Conservation (phyloP, 2,113 vertebrate genomes). For the Pituophis catenifer region DNA sequence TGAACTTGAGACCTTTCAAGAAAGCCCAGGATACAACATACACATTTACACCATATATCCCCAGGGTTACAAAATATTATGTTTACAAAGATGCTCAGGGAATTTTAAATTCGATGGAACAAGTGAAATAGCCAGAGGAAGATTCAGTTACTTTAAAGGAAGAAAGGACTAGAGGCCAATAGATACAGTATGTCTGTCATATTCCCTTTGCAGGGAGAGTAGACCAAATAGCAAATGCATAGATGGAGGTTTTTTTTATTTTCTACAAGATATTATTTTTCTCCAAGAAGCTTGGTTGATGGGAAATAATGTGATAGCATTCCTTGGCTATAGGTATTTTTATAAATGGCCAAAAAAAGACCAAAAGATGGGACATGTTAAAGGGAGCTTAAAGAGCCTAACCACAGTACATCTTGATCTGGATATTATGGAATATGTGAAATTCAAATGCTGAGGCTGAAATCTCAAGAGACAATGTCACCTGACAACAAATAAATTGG, state of each 20-base stretch:
- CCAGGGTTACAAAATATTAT: neutral
- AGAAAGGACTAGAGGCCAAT: neutral
- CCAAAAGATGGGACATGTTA: neutral
- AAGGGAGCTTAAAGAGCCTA: neutral
- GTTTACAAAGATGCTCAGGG: neutral
- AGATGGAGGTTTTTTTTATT: neutral
- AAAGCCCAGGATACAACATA: neutral
- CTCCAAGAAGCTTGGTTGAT: neutral
- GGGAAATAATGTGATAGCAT: neutral
- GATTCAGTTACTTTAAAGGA: neutral
- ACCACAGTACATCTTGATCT: neutral
- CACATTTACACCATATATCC: neutral
- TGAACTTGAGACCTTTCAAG: neutral
- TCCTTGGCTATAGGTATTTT: neutral
- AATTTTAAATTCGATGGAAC: neutral
- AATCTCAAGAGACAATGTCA: neutral
- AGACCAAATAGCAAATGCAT: neutral
- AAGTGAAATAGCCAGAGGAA: neutral
- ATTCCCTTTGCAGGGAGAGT: neutral
- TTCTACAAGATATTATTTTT: neutral
- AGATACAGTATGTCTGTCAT: neutral
- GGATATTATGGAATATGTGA: neutral
- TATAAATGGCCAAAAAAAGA: neutral
- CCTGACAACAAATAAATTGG: neutral
- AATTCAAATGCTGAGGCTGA: neutral